These are phyloP conservation scores for Amazona guildingii DNA, from an alignment of 2,113 vertebrate species.

Conservation along the genomic window DNA sequence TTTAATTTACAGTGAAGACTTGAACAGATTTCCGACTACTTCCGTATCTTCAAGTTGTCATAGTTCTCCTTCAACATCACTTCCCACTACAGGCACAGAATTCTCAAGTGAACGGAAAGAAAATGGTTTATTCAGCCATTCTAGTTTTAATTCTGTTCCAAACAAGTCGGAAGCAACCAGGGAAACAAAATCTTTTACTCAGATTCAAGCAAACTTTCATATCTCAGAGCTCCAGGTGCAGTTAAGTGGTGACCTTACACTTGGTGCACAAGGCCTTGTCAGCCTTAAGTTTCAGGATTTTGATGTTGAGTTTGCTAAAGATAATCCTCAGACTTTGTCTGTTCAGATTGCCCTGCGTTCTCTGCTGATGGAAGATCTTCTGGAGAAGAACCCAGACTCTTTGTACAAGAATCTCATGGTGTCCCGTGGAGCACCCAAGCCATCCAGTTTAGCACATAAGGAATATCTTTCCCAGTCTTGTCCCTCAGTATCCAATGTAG, in stretches of 20 bases:
- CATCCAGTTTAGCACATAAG: constrained; percentile 87
- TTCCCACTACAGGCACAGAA: constrained; percentile 78
- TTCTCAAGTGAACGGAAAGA: constrained; percentile 77
- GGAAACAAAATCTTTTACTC: constrained; percentile 83
- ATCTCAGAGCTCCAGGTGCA: constrained; percentile 93
- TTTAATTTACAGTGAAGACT: constrained; percentile 88
- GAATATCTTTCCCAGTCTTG: constrained; percentile 97
- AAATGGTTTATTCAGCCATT: constrained; percentile 86
- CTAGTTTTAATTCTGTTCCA: constrained; percentile 74
- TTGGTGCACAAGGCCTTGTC: constrained; percentile 92
- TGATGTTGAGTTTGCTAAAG: constrained; percentile 91
- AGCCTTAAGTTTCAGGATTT: constrained; percentile 94
- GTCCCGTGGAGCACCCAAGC: constrained; percentile 92
- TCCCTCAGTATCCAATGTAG: constrained; percentile 84
- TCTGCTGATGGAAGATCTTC: constrained; percentile 94
- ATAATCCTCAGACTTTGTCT: constrained; percentile 88
- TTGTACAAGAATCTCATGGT: constrained; percentile 96
- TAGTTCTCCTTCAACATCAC: constrained; percentile 78
- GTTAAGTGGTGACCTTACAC: constrained; percentile 89
- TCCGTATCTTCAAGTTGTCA: constrained; percentile 72
- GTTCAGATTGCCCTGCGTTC: constrained; percentile 91
- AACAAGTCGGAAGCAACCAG: constrained; percentile 72
- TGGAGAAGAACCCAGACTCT: constrained; percentile 91
- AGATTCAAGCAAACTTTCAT: constrained; percentile 87
- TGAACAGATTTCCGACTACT: constrained; percentile 70